Conservation (phyloP, 2,797 vertebrate genomes). For the Sebastes steindachneri region DNA sequence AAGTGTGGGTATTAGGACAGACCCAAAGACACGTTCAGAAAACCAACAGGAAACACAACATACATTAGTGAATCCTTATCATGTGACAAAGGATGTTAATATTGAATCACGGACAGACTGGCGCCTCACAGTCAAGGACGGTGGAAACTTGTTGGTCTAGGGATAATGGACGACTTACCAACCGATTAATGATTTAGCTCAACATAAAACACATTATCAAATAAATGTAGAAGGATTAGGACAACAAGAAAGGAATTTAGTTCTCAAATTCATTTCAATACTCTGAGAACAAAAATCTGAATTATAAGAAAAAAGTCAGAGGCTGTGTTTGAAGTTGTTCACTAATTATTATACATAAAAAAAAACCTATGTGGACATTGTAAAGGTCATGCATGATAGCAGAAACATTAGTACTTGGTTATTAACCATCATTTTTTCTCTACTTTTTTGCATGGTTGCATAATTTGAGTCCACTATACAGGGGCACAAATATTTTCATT, state of each 20-base stretch:
- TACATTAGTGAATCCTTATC: conserved; percentile 4
- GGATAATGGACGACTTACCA: conserved; percentile 11
- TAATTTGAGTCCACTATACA: neutral
- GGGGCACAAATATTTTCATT: neutral
- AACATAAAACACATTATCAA: conserved; percentile 16
- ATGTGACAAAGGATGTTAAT: conserved; percentile 8
- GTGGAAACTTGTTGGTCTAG: neutral
- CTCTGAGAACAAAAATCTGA: neutral
- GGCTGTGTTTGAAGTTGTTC: neutral
- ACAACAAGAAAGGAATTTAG: neutral
- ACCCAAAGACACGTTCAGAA: conserved; percentile 1
- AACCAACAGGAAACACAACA: neutral
- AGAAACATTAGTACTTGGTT: neutral
- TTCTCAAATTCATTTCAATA: neutral
- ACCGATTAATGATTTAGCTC: conserved; percentile 3
- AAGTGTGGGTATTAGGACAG: neutral
- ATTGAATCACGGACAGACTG: neutral
- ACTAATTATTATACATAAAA: neutral
- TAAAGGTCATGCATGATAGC: neutral
- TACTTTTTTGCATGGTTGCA: neutral
- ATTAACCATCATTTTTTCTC: neutral
- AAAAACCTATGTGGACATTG: neutral
- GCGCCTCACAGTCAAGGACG: neutral
- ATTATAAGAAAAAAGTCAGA: neutral
- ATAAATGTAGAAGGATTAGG: conserved; percentile 5